Evolutionary conservation across 2,797 vertebrate genomes (phyloP).

Genomic region (Lithobates pipiens): DNA sequence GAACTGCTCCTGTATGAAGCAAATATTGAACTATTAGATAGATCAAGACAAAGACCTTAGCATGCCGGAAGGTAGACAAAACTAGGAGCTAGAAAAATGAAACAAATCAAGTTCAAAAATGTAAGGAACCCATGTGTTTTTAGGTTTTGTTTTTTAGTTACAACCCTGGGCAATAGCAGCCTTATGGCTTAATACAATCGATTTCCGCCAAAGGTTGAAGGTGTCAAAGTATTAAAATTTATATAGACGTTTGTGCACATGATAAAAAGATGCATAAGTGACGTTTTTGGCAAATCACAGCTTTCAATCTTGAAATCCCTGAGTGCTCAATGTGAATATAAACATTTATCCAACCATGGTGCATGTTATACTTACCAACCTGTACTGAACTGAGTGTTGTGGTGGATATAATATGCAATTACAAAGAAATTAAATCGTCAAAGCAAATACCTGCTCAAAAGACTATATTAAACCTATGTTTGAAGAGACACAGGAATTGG

Average conservation of each 20-base stretch:
- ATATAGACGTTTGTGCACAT: background rate
- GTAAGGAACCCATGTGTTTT: too few relatives aligned
- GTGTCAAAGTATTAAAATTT: background rate
- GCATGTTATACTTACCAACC: background rate
- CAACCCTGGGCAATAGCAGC: too few relatives aligned
- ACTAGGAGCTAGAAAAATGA: background rate
- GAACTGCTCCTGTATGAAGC: too few relatives aligned
- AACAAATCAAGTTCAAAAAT: too few relatives aligned
- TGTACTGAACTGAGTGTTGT: too few relatives aligned
- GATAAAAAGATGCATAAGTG: background rate
- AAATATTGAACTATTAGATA: too few relatives aligned
- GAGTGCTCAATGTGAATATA: background rate
- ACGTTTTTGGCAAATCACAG: background rate
- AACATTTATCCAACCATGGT: background rate
- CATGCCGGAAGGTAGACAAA: background rate
- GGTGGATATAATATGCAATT: background rate
- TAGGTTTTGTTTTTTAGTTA: background rate
- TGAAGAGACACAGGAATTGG: background rate
- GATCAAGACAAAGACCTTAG: too few relatives aligned
- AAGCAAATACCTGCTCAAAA: background rate
- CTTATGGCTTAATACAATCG: too few relatives aligned
- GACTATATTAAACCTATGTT: background rate
- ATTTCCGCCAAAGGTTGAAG: too few relatives aligned
- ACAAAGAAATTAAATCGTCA: background rate
- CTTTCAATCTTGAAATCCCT: background rate